These are phyloP conservation scores for Myotis planiceps DNA, from an alignment of 2,797 vertebrate species.

Conservation along the genomic window DNA sequence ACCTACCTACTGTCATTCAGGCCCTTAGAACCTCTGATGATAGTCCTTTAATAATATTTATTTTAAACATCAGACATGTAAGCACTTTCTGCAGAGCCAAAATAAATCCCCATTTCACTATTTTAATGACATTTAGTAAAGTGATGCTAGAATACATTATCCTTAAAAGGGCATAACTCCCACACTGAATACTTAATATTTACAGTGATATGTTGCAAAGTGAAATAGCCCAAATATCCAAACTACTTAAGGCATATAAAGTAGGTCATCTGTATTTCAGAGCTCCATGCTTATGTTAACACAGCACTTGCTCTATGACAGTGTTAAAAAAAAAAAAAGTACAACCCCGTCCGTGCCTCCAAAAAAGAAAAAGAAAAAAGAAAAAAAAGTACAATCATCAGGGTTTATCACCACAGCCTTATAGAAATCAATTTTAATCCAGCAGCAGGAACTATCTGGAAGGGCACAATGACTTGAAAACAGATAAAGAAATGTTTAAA, in stretches of 20 bases:
- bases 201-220: background rate
- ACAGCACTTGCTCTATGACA: background rate
- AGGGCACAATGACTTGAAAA: background rate
- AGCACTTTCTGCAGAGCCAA: background rate
- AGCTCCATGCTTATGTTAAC: background rate
- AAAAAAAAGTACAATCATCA: background rate
- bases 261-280: background rate
- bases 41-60: background rate
- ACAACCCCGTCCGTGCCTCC: too few species aligned
- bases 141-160: background rate
- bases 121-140: conserved; percentile 33
- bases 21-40: background rate
- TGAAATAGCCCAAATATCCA: conserved; percentile 28
- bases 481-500: background rate
- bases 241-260: background rate
- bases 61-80: conserved; percentile 23
- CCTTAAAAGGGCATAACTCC: conserved; percentile 9
- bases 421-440: background rate
- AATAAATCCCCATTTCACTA: background rate
- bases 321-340: background rate
- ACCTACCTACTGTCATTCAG: background rate
- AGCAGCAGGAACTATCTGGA: background rate
- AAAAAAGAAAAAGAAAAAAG: background rate
- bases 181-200: conserved; percentile 3
- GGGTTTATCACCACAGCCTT: background rate